These are phyloP conservation scores for Colaptes auratus DNA, from an alignment of 2,113 vertebrate genomes.

Conservation along the genomic window DNA sequence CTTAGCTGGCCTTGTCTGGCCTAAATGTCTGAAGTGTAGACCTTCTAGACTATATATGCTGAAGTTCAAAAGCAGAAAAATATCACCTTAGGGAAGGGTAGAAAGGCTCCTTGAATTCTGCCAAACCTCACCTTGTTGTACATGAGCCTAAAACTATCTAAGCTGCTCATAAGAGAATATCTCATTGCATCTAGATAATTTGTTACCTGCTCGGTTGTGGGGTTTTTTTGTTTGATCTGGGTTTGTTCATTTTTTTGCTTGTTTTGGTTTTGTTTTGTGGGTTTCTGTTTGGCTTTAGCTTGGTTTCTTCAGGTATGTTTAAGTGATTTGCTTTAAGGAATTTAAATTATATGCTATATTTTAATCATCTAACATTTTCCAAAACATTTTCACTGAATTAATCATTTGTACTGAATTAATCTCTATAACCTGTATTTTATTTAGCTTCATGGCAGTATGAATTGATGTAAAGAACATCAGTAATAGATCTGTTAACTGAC, in stretches of 20 bases:
- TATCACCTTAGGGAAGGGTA: neutral
- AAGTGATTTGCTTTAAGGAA: neutral
- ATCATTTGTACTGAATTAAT: neutral
- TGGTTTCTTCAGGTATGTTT: neutral
- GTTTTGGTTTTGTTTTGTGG: neutral
- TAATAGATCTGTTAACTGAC: neutral
- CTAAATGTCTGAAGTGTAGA: neutral
- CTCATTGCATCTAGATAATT: neutral
- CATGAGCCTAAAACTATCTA: neutral
- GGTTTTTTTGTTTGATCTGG: neutral
- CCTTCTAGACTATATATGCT: neutral
- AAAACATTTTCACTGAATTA: neutral
- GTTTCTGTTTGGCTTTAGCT: neutral
- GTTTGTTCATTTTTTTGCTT: neutral
- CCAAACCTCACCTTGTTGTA: neutral
- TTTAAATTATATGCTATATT: neutral
- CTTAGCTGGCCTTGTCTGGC: neutral
- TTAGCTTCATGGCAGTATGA: neutral
- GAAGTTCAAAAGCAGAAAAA: slow-evolving; percentile 22
- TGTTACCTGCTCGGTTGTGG: neutral
- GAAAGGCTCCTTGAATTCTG: neutral
- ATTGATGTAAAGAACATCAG: neutral
- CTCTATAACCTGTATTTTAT: neutral
- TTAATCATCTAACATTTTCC: neutral
- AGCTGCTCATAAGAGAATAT: neutral